Base-by-base conservation (phyloP, 2,888 invertebrate species). In the Lumbricus terrestris region DNA sequence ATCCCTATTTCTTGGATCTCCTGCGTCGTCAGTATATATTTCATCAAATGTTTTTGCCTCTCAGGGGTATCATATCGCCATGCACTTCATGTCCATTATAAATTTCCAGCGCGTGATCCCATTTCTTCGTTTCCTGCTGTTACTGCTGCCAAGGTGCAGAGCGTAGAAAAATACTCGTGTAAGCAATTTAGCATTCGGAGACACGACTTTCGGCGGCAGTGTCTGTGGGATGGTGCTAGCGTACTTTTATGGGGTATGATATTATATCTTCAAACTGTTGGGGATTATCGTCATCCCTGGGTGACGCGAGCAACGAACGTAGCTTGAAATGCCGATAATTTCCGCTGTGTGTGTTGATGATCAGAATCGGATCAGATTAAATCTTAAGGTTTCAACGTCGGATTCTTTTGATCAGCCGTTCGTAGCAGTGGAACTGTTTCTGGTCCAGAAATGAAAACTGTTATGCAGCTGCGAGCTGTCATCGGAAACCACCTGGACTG, bases 21-120 rank as follows among this genome's bases (percentile, higher is more conserved):
- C 69, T 69, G 11, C n/a, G 69, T 29, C 29, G 69, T 29, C n/a
- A 1, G 69, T 47, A 69, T 54, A 54, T 69, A 29, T 37, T 85
- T 85, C 85, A 37, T 85, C 85, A 85, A 35, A 34, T 85, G 85
- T 3, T 34, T 85, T 85, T n/a, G 35, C 23, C 34, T 85, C 85
- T 85, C 85, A 34, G 35, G 85, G 85, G 85, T 85, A 37, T 37
- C 20, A 37, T 85, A 37, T 37, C 16, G 34, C 35, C n/a, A n/a
- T n/a, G 34, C 18, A 85, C 8, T 37, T 85, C 85, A 23, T 85
- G 85, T 37, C 85, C 35, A 37, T 8, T 37, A 23, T 85, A 85
- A 85, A 85, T 85, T 85, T 85, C 85, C 85, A 85, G 85, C 37
- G 16, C 85, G 85, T 85, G 85, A 85, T 85, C 37, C 85, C 35